Evolutionary conservation across 2,113 vertebrate species (phyloP), one percentile per base, ranked within the genome.

Genomic region (Brienomyrus brachyistius): DNA sequence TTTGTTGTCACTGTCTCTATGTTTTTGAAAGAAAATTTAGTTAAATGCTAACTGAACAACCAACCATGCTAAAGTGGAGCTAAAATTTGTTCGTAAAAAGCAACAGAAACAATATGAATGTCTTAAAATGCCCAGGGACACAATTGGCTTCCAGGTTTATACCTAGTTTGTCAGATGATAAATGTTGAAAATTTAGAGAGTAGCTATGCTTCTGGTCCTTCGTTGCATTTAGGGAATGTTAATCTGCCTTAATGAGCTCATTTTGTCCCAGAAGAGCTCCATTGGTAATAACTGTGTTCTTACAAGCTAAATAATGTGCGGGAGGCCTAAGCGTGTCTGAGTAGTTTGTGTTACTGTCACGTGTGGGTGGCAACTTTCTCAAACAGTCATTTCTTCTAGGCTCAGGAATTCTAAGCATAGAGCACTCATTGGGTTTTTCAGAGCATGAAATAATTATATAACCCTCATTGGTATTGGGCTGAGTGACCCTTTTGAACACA

Each of bases 381-480:
- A 50, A 35, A 54, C 48, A 4, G 48, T 13, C 13, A 48, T 35
- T 40, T 86, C 86, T n/a, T 47, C 31, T 47, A 31, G 66, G 13
- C 77, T 82, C 62, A 87, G 47, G 40, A 87, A 86, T 59, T 62
- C 86, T 40, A 54, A 66, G 48, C 2, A 35, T 48, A 87, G 13
- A 87, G 11, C 51, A 54, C 91, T 91, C 93, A 93, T 93, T 91
- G 93, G 91, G 91, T 89, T 94, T 94, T 94, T 94, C 90, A 93
- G 93, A 94, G 93, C 92, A 93, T 94, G 92, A 92, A 94, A 94
- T 93, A 89, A 88, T 83, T 51, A 89, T 90, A 89, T 91, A 91
- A 93, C 91, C 91, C 89, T 91, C 27, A 88, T 90, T 91, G 88
- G 90, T 89, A n/a, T 92, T 59, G 3, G 92, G 92, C 92, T 91